Evolutionary conservation across 2,888 invertebrate species (phyloP).

Genomic region (Sepiola atlantica): DNA sequence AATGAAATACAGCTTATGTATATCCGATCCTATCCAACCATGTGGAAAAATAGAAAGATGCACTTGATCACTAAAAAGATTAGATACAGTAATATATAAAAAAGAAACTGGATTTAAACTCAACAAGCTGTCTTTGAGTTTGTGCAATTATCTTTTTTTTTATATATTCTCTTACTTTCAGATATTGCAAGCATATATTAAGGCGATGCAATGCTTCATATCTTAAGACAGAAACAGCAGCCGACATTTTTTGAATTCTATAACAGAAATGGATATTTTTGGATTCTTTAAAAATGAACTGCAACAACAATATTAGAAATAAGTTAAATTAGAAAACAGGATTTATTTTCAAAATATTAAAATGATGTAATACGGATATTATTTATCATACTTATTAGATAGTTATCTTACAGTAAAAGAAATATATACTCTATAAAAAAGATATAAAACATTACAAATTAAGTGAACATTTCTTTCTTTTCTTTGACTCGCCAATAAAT

Average conservation of each 20-base stretch:
- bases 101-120: neutral
- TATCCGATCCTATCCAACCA: neutral
- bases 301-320: neutral
- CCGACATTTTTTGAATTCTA: neutral
- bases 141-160: neutral
- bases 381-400: neutral
- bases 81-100: neutral
- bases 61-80: neutral
- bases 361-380: neutral
- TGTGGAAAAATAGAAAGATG: neutral
- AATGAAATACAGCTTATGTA: neutral
- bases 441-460: neutral
- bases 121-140: constrained; percentile 18
- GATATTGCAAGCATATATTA: constrained; percentile 11
- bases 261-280: neutral
- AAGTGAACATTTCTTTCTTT: neutral
- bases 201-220: neutral
- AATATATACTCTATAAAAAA: no score
- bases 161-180: neutral
- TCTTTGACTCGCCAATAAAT: neutral
- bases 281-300: neutral
- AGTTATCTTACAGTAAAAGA: neutral
- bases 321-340: neutral
- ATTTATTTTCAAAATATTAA: neutral
- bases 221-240: neutral